phyloP scores from a whole-genome alignment of 2,113 vertebrate genomes.

The Smithornis capensis region DNA sequence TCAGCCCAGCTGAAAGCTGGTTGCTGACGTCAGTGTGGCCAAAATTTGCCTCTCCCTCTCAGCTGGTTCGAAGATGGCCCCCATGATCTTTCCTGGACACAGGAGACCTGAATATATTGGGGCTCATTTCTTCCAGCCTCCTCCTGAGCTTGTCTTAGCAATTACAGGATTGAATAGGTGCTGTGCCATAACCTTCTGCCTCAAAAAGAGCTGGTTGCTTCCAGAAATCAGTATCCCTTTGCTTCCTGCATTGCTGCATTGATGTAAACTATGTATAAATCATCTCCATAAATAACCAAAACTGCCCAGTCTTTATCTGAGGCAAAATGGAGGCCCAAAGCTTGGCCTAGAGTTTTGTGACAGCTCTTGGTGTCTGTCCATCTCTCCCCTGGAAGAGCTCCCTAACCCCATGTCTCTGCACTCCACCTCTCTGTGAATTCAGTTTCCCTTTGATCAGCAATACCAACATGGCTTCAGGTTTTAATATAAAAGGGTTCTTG shows the following conservation, averaged over 20 bases:
- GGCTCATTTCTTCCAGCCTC: background rate
- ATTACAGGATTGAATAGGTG: background rate
- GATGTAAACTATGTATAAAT: background rate
- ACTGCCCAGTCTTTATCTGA: background rate
- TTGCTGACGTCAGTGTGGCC: background rate
- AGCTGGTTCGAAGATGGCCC: background rate
- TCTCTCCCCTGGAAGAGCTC: background rate
- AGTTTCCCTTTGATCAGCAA: background rate
- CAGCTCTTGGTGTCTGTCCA: background rate
- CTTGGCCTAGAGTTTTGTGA: background rate
- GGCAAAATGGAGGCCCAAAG: background rate
- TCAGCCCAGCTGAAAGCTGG: background rate
- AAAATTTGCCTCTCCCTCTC: background rate
- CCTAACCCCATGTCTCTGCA: background rate
- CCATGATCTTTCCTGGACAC: background rate
- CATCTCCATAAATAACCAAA: background rate
- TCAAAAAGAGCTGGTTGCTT: background rate
- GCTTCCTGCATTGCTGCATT: background rate
- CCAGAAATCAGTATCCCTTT: background rate
- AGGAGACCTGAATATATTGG: accelerated
- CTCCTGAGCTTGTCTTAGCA: background rate
- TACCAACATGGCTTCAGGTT: background rate
- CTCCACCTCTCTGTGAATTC: background rate
- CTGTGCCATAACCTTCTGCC: background rate
- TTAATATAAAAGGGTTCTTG: background rate